Base-by-base conservation (phyloP, 2,888 invertebrate species). In the Orthosia gracilis region DNA sequence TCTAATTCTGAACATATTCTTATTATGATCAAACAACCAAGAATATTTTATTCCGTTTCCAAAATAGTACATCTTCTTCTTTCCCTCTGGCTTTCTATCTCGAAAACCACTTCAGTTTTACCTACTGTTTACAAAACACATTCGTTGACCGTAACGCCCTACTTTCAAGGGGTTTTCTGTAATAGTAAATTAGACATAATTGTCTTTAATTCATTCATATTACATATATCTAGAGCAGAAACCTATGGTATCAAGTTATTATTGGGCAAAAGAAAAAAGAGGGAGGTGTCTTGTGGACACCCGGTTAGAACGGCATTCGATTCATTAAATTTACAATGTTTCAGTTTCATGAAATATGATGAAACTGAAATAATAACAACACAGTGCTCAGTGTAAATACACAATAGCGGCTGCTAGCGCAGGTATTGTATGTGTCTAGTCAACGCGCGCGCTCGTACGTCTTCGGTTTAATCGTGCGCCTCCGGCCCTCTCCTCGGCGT, bases 161-260 rank as follows among this genome's bases (percentile, higher is more conserved):
- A 86, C 83, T 85, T 88, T 76, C 72, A 78, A 80, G 47, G 67
- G 63, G 11, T 77, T 78, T 81, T 86, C 80, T 79, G 80, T 83
- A 86, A 81, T 78, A 76, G 47, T 65, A 76, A 85, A 87, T 87
- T 86, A 83, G 78, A 78, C 82, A 83, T 84, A 88, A 85, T 85
- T 83, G 79, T 72, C 77, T 76, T 78, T 82, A 52, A 69, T 80
- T 82, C 75, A 81, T 71, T 82, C 80, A 47, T 0, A 69, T 78
- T 69, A 67, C 79, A 69, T 75, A 73, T 70, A 87, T 89, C 69
- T 83, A 75, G 87, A 81, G 78, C 87, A 82, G 55, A 66, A 73
- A 82, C 79, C 73, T 80, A 78, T 45, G 73, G 64, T 21, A 40
- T 49, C 2, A 63, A 49, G 66, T 50, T 45, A 47, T 55, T 66